Evolutionary conservation across 2,888 invertebrate species (phyloP), one percentile per base, ranked within the genome.

Genomic region (Aporophyla lueneburgensis): DNA sequence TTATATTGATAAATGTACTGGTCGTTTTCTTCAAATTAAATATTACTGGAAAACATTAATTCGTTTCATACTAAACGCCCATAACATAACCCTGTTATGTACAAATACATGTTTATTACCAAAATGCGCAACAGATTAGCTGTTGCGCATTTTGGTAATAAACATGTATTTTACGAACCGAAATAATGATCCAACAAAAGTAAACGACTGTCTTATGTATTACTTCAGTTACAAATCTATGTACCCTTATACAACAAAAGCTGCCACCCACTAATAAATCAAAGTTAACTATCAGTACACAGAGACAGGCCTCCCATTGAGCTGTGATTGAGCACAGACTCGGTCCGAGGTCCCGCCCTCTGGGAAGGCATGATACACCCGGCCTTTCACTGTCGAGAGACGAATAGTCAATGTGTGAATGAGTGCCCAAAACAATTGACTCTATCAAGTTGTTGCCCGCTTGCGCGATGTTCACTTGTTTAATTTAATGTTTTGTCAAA

Each of bases 241-340:
- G n/a, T 24, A 24, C 21, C 53, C 53, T 21, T 53, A 24, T 24
- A 56, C 24, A 24, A 56, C 5, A 59, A 59, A 27, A 33, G 10
- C 19, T 7, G 19, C 72, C 69, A 56, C 80, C 84, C 62, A 84
- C 62, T 74, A 80, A 81, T 84, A 84, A 84, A 81, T 84, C 81
- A 84, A 68, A 80, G 68, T 40, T 9, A n/a, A 65, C n/a, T 14
- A 62, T 43, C 58, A 21, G 27, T 16, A 16, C 19, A 33, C 9
- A 54, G n/a, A n/a, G 19, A 43, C 51, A 33, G 10, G 14, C 56
- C 56, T 19, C 43, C 61, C 16, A 21, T 56, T 63, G 21, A 40
- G 59, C 56, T 14, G 19, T 40, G 21, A 27, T 14, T 56, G 40
- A 58, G 49, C 49, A 21, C 51, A 43, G 51, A 56, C n/a, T 7